These are phyloP conservation scores for Amblyopsis rosae DNA, from an alignment of 2,113 vertebrate genomes.

Conservation along the genomic window DNA sequence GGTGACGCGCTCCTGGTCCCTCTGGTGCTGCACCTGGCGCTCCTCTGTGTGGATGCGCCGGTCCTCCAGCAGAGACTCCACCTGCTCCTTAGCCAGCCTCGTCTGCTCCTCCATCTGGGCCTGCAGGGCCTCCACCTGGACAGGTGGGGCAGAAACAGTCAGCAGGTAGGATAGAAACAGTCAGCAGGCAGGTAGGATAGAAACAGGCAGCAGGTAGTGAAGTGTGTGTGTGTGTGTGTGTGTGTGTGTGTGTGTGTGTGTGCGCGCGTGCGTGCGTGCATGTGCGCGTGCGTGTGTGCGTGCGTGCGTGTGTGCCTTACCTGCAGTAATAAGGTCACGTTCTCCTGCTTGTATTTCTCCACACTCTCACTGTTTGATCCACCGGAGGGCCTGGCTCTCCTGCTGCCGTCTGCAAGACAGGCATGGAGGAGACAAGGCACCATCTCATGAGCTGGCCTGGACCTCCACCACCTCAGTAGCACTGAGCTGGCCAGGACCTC, in stretches of 20 bases:
- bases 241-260: too few relatives aligned
- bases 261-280: accelerated
- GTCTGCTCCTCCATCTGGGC: slow-evolving; percentile 94
- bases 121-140: slow-evolving; percentile 92
- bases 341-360: slow-evolving; percentile 78
- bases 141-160: neutral
- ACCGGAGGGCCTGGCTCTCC: slow-evolving; percentile 42
- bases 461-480: slow-evolving; percentile 18
- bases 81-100: slow-evolving; percentile 85
- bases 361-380: slow-evolving; percentile 33
- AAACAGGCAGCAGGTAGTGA: too few relatives aligned
- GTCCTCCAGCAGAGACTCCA: slow-evolving; percentile 87
- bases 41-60: slow-evolving; percentile 85
- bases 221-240: too few relatives aligned
- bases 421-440: neutral
- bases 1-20: slow-evolving; percentile 82
- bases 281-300: too few relatives aligned
- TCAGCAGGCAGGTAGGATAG: too few relatives aligned
- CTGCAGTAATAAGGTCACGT: slow-evolving; percentile 85
- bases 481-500: too few relatives aligned
- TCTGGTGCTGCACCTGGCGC: slow-evolving; percentile 80
- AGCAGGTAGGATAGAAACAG: neutral
- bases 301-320: slow-evolving; percentile 56
- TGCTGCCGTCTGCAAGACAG: slow-evolving; percentile 45
- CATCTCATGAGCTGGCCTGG: slow-evolving; percentile 17